A percentile compares a stretch with the other conserved stretches of the same genome.
Conservation (phyloP, 2,888 invertebrate species). For the Spodoptera exigua region DNA sequence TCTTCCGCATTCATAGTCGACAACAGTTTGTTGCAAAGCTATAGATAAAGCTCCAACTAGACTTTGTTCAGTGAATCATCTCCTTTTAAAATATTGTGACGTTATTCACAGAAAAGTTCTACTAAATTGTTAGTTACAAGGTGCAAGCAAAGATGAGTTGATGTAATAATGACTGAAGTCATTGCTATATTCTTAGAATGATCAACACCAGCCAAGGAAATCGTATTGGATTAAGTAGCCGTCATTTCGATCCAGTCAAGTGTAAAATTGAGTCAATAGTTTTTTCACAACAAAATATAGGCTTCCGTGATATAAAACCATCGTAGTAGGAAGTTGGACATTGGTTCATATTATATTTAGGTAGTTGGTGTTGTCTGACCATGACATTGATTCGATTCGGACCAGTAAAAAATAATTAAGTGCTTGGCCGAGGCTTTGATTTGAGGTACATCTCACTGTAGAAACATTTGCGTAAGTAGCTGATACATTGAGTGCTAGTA, state of each 20-base stretch:
- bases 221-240: conserved; percentile 35
- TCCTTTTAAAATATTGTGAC: no score
- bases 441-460: background rate
- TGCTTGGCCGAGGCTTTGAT: background rate
- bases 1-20: conserved; percentile 48
- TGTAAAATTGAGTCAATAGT: conserved; percentile 68
- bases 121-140: no score
- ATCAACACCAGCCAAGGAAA: conserved; percentile 45
- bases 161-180: no score
- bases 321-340: conserved; percentile 61
- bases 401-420: conserved; percentile 15
- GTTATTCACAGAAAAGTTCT: no score
- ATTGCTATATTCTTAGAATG: no score
- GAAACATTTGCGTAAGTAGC: background rate
- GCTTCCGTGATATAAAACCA: conserved; percentile 61
- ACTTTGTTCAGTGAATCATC: no score
- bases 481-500: background rate
- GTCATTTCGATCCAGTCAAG: conserved; percentile 59
- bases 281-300: conserved; percentile 52
- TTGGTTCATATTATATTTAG: conserved; percentile 40
- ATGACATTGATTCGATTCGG: conserved; percentile 32
- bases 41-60: no score
- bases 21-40: background rate
- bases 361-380: conserved; percentile 25
- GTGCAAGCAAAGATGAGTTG: no score